These are phyloP conservation scores for Drosophila nigrodunni DNA, from an alignment of 1,140 invertebrate genomes.

Conservation along the genomic window DNA sequence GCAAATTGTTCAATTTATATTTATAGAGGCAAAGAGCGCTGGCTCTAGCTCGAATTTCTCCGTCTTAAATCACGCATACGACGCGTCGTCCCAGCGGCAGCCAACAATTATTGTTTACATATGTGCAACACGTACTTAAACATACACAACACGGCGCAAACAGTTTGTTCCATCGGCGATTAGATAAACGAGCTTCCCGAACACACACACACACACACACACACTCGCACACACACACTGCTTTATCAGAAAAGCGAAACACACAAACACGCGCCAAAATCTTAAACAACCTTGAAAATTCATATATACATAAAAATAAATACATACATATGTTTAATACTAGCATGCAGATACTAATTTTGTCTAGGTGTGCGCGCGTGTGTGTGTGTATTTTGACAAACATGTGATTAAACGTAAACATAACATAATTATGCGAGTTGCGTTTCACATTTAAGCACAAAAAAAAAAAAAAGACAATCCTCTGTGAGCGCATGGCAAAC, in stretches of 20 bases:
- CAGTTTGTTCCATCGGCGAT: slow-evolving; percentile 31
- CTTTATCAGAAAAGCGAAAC: slow-evolving; percentile 43
- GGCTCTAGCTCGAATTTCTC: slow-evolving; percentile 23
- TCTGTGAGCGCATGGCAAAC: slow-evolving; percentile 6
- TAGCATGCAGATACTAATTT: not conserved
- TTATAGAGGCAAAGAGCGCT: not conserved
- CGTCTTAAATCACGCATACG: slow-evolving; percentile 51
- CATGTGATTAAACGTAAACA: slow-evolving; percentile 63
- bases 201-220: slow-evolving; percentile 6
- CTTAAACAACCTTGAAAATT: slow-evolving; percentile 60
- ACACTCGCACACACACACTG: slow-evolving; percentile 5
- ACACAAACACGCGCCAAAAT: slow-evolving; percentile 65
- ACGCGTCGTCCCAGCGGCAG: slow-evolving; percentile 12
- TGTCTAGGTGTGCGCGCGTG: not conserved
- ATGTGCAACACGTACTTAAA: slow-evolving; percentile 55
- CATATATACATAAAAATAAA: slow-evolving; percentile 29
- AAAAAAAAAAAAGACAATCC: too few relatives aligned
- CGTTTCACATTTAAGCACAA: slow-evolving; percentile 16
- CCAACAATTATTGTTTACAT: slow-evolving; percentile 49
- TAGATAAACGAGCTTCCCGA: slow-evolving; percentile 49
- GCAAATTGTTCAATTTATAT: not conserved
- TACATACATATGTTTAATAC: slow-evolving; percentile 6
- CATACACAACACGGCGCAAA: slow-evolving; percentile 34
- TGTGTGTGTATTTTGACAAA: slow-evolving; percentile 5
- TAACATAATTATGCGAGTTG: slow-evolving; percentile 32